Conservation (phyloP, 2,888 invertebrate genomes). For the Cantharis nigra region DNA sequence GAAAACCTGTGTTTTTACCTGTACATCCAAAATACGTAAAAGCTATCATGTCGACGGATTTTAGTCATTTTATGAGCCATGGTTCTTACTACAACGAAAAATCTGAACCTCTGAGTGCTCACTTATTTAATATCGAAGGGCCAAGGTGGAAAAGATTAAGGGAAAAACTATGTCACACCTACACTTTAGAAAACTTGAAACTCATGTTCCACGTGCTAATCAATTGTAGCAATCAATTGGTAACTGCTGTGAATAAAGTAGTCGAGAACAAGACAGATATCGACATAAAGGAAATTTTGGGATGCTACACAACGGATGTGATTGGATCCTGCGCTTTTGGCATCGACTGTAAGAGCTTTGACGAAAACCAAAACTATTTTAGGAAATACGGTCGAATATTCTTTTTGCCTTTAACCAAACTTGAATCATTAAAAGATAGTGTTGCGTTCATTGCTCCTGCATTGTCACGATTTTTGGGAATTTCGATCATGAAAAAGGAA, state of each 20-base stretch:
- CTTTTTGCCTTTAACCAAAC: conserved; percentile 20
- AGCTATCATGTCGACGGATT: conserved; percentile 62
- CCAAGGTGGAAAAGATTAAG: conserved; percentile 65
- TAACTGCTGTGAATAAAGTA: conserved; percentile 48
- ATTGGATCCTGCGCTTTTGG: conserved; percentile 63
- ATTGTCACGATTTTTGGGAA: conserved; percentile 42
- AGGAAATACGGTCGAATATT: conserved; percentile 22
- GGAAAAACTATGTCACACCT: conserved; percentile 64
- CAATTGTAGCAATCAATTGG: conserved; percentile 58
- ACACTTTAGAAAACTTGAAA: conserved; percentile 67
- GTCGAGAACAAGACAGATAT: conserved; percentile 37
- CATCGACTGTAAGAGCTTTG: conserved; percentile 60
- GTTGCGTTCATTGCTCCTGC: conserved; percentile 55
- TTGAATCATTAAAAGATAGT: conserved; percentile 44
- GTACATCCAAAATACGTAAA: conserved; percentile 32
- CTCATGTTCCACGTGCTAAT: conserved; percentile 64
- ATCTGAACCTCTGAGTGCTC: conserved; percentile 61
- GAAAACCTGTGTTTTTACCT: conserved; percentile 24
- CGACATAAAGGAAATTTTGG: conserved; percentile 55
- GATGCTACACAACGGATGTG: conserved; percentile 58
- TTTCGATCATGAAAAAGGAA: conserved; percentile 32
- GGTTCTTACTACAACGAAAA: conserved; percentile 62
- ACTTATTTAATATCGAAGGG: conserved; percentile 60
- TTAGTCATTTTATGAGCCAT: conserved; percentile 63
- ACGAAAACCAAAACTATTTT: conserved; percentile 58